Evolutionary conservation across 2,797 vertebrate species (phyloP).

Genomic region (Arctocebus calabarensis): DNA sequence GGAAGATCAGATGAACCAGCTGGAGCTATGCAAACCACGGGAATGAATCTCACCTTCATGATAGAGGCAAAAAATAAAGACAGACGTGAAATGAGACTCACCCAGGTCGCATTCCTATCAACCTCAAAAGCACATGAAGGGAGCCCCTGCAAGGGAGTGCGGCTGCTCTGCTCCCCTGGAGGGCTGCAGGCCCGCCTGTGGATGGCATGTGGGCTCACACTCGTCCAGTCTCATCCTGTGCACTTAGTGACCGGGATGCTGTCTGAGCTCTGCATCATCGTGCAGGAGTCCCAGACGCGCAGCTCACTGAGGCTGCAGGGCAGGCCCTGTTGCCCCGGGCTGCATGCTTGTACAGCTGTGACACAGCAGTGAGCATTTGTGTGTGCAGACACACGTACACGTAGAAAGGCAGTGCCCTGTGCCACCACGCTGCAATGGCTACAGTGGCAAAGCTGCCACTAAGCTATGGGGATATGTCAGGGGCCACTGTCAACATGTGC

Average conservation of each 20-base stretch:
- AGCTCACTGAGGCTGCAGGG: background rate
- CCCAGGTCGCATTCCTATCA: too few species aligned
- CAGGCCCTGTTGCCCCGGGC: background rate
- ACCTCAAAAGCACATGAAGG: background rate
- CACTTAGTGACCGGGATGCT: too few species aligned
- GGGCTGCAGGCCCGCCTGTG: too few species aligned
- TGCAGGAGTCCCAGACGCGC: background rate
- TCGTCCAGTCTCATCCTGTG: background rate
- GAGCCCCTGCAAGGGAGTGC: too few species aligned
- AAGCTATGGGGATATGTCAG: background rate
- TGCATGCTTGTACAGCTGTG: background rate
- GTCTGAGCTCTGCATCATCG: background rate
- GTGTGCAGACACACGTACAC: background rate
- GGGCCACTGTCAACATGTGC: background rate
- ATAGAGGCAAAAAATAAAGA: background rate
- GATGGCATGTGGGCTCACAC: background rate
- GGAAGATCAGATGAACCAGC: background rate
- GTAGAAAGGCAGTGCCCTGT: background rate
- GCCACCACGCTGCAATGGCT: background rate
- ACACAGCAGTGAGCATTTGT: background rate
- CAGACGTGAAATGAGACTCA: background rate
- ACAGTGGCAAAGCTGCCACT: accelerated
- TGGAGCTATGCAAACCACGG: background rate
- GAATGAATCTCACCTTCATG: background rate
- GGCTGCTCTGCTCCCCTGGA: too few species aligned